These are phyloP conservation scores for Caenorhabditis becei DNA, from an alignment of 2,888 invertebrate species.

Conservation along the genomic window DNA sequence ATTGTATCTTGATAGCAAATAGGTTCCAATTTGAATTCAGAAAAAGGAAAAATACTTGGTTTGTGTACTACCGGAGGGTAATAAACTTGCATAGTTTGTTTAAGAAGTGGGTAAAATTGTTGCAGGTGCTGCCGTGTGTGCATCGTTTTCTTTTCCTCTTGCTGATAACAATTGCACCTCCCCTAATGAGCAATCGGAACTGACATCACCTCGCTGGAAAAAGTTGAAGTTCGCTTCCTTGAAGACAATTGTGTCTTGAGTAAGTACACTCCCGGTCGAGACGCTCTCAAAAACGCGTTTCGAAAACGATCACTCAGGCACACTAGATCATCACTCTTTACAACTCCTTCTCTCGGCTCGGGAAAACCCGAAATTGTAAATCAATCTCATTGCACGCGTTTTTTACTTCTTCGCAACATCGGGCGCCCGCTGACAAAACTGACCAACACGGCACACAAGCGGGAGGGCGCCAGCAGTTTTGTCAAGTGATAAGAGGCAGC, in stretches of 20 bases:
- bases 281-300: conserved; percentile 23
- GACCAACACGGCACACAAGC: conserved; percentile 7
- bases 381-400: conserved; percentile 33
- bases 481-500: conserved; percentile 27
- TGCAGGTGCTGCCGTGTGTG: conserved; percentile 33
- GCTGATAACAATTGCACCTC: conserved; percentile 39
- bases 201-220: conserved; percentile 23
- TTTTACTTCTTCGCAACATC: conserved; percentile 35
- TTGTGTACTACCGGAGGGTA: background rate
- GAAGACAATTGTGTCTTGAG: conserved; percentile 4
- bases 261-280: conserved; percentile 10
- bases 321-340: conserved; percentile 44
- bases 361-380: conserved; percentile 30
- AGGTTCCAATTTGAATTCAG: too few species aligned
- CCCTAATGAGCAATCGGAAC: conserved; percentile 42
- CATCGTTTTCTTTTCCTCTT: background rate
- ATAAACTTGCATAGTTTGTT: conserved; percentile 51
- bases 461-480: conserved; percentile 13
- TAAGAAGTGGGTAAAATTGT: conserved; percentile 47
- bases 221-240: too few species aligned
- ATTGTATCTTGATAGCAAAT: too few species aligned
- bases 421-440: background rate
- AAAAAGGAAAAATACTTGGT: too few species aligned
- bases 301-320: conserved; percentile 41
- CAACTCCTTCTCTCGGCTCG: conserved; percentile 28